Percentiles rank a stretch among this genome's conserved stretches.
Evolutionary conservation across 1,140 invertebrate species (phyloP).

Genomic region (Drosophila neocordata): DNA sequence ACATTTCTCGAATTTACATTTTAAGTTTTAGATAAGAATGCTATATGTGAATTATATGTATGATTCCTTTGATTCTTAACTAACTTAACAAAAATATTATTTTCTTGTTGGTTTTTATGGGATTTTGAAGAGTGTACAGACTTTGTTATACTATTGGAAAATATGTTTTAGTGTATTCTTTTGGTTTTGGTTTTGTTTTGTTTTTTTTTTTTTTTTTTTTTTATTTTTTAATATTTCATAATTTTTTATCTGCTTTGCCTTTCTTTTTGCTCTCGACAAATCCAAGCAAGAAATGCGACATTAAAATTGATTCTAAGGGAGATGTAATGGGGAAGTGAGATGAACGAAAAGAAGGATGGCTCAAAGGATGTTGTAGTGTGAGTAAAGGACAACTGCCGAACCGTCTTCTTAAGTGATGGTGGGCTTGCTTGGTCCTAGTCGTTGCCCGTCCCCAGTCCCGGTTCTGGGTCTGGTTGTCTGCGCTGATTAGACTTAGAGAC

Average conservation of each 20-base stretch:
- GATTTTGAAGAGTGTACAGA: neutral
- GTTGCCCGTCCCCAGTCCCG: neutral
- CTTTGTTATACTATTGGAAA: neutral
- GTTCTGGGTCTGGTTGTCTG: slow-evolving; percentile 56
- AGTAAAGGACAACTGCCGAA: slow-evolving; percentile 6
- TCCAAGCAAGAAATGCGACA: slow-evolving; percentile 71
- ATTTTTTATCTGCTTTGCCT: slow-evolving; percentile 11
- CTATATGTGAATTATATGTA: too few species aligned
- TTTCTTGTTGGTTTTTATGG: too few species aligned
- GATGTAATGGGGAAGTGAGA: slow-evolving; percentile 18
- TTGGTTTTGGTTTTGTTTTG: too few species aligned
- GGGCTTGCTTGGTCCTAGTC: neutral
- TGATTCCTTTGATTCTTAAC: too few species aligned
- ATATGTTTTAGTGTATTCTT: neutral
- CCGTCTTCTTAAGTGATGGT: slow-evolving; percentile 13
- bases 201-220: slow-evolving; percentile 29
- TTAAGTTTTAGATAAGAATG: too few species aligned
- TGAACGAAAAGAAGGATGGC: neutral
- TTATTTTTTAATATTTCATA: slow-evolving; percentile 14
- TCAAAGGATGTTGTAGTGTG: neutral
- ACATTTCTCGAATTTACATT: too few species aligned
- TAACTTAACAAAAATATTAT: too few species aligned
- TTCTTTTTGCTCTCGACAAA: slow-evolving; percentile 38
- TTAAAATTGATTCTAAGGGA: slow-evolving; percentile 69
- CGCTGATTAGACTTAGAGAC: slow-evolving; percentile 76